Evolutionary conservation across 2,797 vertebrate species (phyloP).

Genomic region (Hozukius guyotensis): DNA sequence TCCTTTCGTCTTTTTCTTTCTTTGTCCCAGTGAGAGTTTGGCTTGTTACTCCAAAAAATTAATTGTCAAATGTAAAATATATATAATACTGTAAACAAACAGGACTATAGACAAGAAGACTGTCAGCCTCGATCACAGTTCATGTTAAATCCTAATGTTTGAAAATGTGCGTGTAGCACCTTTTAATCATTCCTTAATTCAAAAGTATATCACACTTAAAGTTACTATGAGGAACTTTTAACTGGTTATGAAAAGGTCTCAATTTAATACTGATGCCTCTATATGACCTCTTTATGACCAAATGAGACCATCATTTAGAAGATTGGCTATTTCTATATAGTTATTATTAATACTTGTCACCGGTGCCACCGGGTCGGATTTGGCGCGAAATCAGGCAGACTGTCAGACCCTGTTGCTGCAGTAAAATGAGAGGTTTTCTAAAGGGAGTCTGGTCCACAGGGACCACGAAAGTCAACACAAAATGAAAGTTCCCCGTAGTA

Average conservation of each 20-base stretch:
- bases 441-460: no score
- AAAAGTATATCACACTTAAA: background rate
- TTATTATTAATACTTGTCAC: background rate
- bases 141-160: background rate
- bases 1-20: background rate
- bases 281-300: background rate
- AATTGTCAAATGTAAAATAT: background rate
- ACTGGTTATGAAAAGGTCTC: background rate
- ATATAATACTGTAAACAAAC: slow-evolving; percentile 2
- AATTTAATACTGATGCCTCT: background rate
- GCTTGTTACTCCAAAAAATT: background rate
- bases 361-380: background rate
- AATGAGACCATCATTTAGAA: background rate
- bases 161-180: background rate
- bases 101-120: background rate
- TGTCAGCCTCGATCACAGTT: background rate
- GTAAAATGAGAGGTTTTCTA: no score
- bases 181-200: background rate
- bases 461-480: no score
- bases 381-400: background rate
- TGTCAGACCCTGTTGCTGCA: no score
- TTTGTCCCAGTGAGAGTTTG: background rate
- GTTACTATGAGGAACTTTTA: background rate
- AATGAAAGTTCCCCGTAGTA: background rate
- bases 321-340: background rate